Conservation (phyloP, 2,797 vertebrate genomes). For the Nannoperca australis region DNA sequence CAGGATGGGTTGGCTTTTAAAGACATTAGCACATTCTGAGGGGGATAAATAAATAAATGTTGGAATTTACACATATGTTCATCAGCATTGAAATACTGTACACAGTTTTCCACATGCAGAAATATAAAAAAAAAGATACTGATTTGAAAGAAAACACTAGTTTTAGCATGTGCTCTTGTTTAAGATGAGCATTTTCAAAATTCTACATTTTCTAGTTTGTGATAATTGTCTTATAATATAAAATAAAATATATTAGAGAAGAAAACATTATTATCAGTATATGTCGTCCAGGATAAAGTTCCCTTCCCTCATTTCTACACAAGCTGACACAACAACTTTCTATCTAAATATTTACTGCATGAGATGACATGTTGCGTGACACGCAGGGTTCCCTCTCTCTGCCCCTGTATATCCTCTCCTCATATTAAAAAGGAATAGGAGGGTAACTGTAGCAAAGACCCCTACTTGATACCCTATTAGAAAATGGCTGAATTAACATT, state of each 20-base stretch:
- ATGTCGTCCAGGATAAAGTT: not conserved
- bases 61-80: slow-evolving; percentile 29
- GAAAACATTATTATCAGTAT: not conserved
- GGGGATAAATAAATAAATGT: slow-evolving; percentile 63
- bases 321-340: slow-evolving; percentile 8
- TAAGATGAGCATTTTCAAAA: not conserved
- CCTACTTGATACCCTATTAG: slow-evolving; percentile 72
- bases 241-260: not conserved
- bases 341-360: slow-evolving; percentile 26
- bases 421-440: slow-evolving; percentile 43
- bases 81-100: not conserved
- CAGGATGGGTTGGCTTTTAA: slow-evolving; percentile 52
- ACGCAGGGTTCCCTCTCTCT: slow-evolving; percentile 5
- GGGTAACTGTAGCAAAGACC: slow-evolving; percentile 67
- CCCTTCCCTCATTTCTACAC: not conserved
- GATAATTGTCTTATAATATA: not conserved
- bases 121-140: not conserved
- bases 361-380: slow-evolving; percentile 43
- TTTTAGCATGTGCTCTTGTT: not conserved
- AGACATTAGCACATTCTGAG: slow-evolving; percentile 65
- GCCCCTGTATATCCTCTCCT: not conserved
- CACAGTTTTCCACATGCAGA: not conserved
- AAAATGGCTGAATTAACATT: slow-evolving; percentile 89
- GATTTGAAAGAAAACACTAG: not conserved
- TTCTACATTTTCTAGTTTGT: not conserved